A percentile compares a stretch with the other conserved stretches of the same genome.
These are phyloP conservation scores for Bufotes viridis DNA, from an alignment of 2,797 vertebrate species.

Conservation along the genomic window DNA sequence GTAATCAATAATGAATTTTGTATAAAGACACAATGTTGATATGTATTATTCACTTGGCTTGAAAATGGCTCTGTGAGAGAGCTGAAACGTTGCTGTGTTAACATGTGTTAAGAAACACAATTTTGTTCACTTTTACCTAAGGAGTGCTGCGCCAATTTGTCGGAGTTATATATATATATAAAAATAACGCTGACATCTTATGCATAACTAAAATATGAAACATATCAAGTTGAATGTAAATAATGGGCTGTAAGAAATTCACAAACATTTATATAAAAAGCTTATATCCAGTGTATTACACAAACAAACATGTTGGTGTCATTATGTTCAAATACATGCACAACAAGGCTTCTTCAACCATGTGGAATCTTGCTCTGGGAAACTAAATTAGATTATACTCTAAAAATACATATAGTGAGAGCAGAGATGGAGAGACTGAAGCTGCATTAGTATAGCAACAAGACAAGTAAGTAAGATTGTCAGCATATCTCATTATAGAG, in stretches of 20 bases:
- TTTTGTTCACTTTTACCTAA: no score
- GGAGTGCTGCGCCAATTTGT: no score
- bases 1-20: no score
- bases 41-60: no score
- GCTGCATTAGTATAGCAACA: not conserved
- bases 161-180: no score
- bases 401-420: not conserved
- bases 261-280: not conserved
- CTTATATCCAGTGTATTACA: not conserved
- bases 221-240: not conserved
- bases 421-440: not conserved
- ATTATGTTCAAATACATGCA: constrained; percentile 9
- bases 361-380: not conserved
- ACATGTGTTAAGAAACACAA: no score
- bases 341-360: not conserved
- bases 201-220: not conserved
- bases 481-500: no score
- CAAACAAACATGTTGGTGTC: not conserved
- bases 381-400: not conserved
- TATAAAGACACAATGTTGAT: no score
- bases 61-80: no score
- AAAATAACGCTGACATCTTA: not conserved
- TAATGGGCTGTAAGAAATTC: not conserved
- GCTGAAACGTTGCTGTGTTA: no score
- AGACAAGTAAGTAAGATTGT: not conserved